Evolutionary conservation across 2,888 invertebrate genomes (phyloP).

Genomic region (Rotaria sp.): DNA sequence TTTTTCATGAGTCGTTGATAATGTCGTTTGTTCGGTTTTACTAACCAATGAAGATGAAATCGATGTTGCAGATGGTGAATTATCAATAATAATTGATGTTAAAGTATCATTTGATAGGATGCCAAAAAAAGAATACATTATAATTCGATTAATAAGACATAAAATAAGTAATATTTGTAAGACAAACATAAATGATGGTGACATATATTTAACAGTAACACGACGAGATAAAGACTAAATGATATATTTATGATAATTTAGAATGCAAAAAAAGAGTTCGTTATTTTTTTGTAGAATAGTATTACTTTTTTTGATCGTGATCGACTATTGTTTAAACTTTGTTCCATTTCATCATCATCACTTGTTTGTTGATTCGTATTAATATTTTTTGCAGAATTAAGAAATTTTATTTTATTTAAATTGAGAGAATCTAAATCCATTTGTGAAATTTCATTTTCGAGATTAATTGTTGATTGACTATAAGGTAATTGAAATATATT

Average conservation of each 20-base stretch:
- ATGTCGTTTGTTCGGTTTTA: background rate
- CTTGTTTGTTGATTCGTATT: background rate
- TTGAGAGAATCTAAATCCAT: background rate
- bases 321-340: background rate
- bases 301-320: background rate
- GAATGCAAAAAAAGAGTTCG: too few species aligned
- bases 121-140: background rate
- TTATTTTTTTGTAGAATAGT: background rate
- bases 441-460: background rate
- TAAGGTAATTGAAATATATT: background rate
- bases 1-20: background rate
- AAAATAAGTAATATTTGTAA: background rate
- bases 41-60: background rate
- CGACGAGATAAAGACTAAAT: background rate
- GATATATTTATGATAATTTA: too few species aligned
- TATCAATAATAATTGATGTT: background rate
- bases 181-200: background rate
- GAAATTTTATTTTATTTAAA: background rate
- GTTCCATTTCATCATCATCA: background rate
- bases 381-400: background rate
- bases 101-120: background rate
- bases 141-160: background rate
- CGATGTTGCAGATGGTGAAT: background rate
- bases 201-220: background rate
- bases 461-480: background rate